Conservation (phyloP, 2,888 invertebrate genomes). For the Apeira syringaria region DNA sequence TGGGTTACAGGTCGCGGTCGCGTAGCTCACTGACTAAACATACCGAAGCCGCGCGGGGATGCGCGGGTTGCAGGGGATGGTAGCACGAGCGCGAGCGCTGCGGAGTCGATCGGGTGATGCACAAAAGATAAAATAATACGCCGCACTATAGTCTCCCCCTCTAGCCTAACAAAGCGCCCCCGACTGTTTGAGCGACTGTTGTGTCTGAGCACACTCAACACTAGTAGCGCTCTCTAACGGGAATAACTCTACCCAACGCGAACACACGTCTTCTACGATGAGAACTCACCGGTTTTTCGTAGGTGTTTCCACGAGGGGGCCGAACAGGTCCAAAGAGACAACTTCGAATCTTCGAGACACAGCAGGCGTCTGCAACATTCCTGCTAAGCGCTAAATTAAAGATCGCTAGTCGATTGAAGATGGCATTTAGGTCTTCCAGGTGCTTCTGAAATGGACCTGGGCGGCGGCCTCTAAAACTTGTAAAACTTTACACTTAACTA, state of each 20-base stretch:
- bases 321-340: background rate
- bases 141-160: background rate
- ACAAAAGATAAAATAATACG: background rate
- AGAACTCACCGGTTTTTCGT: background rate
- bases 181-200: background rate
- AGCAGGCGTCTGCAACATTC: background rate
- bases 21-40: too few relatives aligned
- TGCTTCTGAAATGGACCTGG: too few relatives aligned
- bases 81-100: too few relatives aligned
- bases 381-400: too few relatives aligned
- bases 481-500: too few relatives aligned
- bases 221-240: background rate
- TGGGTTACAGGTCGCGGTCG: too few relatives aligned
- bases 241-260: background rate
- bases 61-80: too few relatives aligned
- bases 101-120: too few relatives aligned
- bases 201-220: background rate
- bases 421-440: too few relatives aligned
- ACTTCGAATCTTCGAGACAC: background rate
- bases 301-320: background rate
- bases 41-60: too few relatives aligned
- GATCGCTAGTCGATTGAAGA: too few relatives aligned
- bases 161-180: background rate
- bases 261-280: background rate
- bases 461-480: too few relatives aligned